Evolutionary conservation across 2,113 vertebrate species (phyloP).

Genomic region (Macrotus californicus): DNA sequence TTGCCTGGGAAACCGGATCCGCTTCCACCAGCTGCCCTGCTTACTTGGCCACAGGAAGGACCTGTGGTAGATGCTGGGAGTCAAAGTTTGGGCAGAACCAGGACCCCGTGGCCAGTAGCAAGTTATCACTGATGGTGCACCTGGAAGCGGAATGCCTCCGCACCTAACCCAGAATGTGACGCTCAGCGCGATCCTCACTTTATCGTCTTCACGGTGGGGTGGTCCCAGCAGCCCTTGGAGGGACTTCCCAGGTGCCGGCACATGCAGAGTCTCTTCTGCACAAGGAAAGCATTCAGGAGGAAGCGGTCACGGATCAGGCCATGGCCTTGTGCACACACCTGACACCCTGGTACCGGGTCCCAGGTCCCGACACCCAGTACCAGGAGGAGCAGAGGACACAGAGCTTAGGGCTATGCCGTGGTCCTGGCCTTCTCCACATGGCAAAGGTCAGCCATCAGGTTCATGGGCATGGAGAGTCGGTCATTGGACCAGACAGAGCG

Average conservation of each 20-base stretch:
- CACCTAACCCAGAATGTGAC: fast-evolving
- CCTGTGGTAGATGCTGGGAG: neutral
- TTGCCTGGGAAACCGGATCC: neutral
- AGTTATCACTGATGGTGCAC: neutral
- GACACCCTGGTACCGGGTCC: neutral
- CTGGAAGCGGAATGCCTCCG: neutral
- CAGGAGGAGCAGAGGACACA: neutral
- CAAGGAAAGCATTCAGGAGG: neutral
- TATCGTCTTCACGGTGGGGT: neutral
- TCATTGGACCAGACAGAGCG: neutral
- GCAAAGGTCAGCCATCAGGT: neutral
- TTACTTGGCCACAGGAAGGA: neutral
- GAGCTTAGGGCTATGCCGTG: fast-evolving
- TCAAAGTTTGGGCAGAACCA: neutral
- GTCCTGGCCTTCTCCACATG: neutral
- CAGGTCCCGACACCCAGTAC: neutral
- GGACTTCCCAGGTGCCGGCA: neutral
- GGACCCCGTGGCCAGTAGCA: neutral
- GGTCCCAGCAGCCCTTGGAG: neutral
- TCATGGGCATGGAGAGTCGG: fast-evolving
- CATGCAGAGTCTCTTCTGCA: neutral
- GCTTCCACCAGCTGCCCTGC: no score
- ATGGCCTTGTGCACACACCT: fast-evolving
- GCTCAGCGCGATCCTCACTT: neutral
- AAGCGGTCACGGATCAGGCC: neutral